Evolutionary conservation across 2,113 vertebrate species (phyloP).

Genomic region (Chaetodon auriga): DNA sequence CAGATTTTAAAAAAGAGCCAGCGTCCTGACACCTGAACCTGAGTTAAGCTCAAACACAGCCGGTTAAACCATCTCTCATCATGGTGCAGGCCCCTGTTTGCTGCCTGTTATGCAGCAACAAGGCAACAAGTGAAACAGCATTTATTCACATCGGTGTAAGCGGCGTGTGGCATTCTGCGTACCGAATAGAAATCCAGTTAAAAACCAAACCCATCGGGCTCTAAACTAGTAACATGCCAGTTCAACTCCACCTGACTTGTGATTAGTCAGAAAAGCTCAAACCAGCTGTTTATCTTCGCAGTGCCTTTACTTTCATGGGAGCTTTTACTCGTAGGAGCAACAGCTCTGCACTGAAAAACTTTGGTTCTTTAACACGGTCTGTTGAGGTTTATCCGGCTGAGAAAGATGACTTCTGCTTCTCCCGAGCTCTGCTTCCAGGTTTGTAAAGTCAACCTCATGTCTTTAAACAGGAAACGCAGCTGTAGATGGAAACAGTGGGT

Average conservation of each 20-base stretch:
- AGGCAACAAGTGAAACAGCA: no score
- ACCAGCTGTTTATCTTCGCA: not conserved
- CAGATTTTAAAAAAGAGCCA: no score
- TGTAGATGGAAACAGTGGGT: not conserved
- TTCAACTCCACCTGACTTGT: not conserved
- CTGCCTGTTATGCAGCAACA: no score
- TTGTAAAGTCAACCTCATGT: not conserved
- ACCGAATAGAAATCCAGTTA: no score
- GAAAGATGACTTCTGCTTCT: not conserved
- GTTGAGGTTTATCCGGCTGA: not conserved
- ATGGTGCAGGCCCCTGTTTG: no score
- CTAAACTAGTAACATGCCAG: no score
- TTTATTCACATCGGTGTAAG: no score
- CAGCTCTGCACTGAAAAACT: not conserved
- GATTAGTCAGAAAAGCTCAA: not conserved
- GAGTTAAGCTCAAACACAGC: not conserved
- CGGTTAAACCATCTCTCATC: no score
- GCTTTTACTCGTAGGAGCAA: no score
- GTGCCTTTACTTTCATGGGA: not conserved
- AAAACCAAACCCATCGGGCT: no score
- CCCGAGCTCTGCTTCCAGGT: not conserved
- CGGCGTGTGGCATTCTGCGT: no score
- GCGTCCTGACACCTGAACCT: no score
- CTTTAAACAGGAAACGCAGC: not conserved
- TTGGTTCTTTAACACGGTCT: not conserved